Evolutionary conservation across 2,888 invertebrate species (phyloP).

Genomic region (Thymelicus lineola): DNA sequence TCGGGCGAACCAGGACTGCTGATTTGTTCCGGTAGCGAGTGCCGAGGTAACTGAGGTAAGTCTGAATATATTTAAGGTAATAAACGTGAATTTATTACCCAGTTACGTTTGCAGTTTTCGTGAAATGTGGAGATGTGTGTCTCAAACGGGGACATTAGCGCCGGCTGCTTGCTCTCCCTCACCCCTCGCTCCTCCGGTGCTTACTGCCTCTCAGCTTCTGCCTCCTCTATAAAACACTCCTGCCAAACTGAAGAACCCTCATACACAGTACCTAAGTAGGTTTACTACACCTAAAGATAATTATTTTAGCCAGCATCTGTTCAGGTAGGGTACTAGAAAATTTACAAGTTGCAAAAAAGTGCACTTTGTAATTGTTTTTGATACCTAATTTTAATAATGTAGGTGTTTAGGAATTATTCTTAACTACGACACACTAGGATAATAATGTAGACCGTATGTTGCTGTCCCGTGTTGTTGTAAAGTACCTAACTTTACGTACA

Average conservation of each 20-base stretch:
- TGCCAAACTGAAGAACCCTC: not conserved
- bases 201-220: not conserved
- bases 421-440: no score
- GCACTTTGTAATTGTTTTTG: no score
- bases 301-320: not conserved
- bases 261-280: not conserved
- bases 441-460: no score
- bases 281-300: no score
- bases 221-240: not conserved
- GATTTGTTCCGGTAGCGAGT: constrained; percentile 76
- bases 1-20: constrained; percentile 65
- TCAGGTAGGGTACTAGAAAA: no score
- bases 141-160: constrained; percentile 65
- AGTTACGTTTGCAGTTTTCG: constrained; percentile 81
- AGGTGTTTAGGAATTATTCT: no score
- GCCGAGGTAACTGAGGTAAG: constrained; percentile 68
- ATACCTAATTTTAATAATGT: no score
- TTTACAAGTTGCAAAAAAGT: no score
- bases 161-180: constrained; percentile 50
- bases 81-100: constrained; percentile 82
- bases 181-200: not conserved
- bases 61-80: constrained; percentile 76
- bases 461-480: no score
- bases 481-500: no score
- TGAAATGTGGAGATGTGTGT: constrained; percentile 78